phyloP scores from a whole-genome alignment of 2,888 invertebrate species.

The Nymphalis polychloros region DNA sequence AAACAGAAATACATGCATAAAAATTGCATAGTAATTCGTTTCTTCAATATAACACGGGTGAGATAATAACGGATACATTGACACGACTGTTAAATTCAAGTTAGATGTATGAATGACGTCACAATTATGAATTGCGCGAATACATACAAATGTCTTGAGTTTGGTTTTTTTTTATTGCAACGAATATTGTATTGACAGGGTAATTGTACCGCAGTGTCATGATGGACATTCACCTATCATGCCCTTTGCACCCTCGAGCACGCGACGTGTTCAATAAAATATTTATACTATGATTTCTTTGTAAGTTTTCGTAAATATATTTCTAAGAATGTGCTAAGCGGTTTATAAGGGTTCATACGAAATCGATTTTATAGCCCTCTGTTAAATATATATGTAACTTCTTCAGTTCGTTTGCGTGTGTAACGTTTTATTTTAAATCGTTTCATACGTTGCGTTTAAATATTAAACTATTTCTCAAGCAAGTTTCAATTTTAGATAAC shows the following conservation, averaged over 20 bases:
- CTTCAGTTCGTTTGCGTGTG: too few relatives aligned
- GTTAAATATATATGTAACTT: too few relatives aligned
- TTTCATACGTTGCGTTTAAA: too few relatives aligned
- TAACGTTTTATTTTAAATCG: too few relatives aligned
- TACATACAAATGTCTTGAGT: conserved; percentile 7
- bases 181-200: conserved; percentile 33
- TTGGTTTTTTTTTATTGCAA: conserved; percentile 5
- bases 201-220: conserved; percentile 36
- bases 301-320: conserved; percentile 9
- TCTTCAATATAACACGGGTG: too few relatives aligned
- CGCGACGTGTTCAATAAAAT: conserved; percentile 33
- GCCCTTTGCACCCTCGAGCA: conserved; percentile 47
- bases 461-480: too few relatives aligned
- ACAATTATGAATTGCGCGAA: neutral
- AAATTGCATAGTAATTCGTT: too few relatives aligned
- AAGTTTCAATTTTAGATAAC: too few relatives aligned
- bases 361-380: neutral
- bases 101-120: neutral
- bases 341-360: neutral
- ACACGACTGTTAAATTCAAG: neutral
- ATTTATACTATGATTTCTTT: conserved; percentile 20
- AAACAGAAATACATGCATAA: too few relatives aligned
- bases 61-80: too few relatives aligned
- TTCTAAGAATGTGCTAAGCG: conserved; percentile 14
- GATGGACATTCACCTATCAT: conserved; percentile 63